A percentile compares a stretch with the other conserved stretches of the same genome.
Evolutionary conservation across 2,113 vertebrate genomes (phyloP).

Genomic region (Corvus hawaiiensis): DNA sequence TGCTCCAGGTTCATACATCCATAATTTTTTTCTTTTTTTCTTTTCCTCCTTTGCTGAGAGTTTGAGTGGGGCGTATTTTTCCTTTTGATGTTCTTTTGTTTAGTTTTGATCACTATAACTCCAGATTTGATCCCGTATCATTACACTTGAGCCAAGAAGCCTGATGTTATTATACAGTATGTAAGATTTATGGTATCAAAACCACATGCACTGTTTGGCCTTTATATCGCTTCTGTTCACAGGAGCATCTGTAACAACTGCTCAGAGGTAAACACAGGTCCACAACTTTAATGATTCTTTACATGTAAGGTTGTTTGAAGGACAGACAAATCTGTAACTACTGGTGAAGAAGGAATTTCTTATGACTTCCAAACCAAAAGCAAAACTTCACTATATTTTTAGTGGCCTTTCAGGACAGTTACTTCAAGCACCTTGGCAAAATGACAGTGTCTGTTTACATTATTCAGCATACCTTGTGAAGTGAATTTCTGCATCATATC

Average conservation of each 20-base stretch:
- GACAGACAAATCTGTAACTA: background rate
- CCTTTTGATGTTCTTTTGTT: background rate
- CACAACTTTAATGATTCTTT: background rate
- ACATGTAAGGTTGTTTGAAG: background rate
- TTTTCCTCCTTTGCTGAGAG: background rate
- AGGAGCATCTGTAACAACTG: background rate
- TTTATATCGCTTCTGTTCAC: background rate
- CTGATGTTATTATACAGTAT: background rate
- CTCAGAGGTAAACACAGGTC: background rate
- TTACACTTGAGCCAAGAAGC: background rate
- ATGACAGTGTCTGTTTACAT: background rate
- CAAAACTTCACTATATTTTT: background rate
- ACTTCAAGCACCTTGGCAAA: background rate
- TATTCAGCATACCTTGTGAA: constrained; percentile 76
- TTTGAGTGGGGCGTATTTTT: background rate
- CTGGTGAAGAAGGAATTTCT: background rate
- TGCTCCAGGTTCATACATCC: background rate
- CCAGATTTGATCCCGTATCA: background rate
- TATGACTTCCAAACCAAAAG: background rate
- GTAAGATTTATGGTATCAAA: background rate
- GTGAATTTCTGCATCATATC: constrained; percentile 83
- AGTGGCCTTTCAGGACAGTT: background rate
- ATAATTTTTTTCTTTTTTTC: no score
- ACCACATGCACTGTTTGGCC: background rate
- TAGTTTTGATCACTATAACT: background rate